Percentiles rank a stretch among this genome's conserved stretches.
phyloP scores from a whole-genome alignment of 1,140 invertebrate species.

The Rhagoletis zephyria region DNA sequence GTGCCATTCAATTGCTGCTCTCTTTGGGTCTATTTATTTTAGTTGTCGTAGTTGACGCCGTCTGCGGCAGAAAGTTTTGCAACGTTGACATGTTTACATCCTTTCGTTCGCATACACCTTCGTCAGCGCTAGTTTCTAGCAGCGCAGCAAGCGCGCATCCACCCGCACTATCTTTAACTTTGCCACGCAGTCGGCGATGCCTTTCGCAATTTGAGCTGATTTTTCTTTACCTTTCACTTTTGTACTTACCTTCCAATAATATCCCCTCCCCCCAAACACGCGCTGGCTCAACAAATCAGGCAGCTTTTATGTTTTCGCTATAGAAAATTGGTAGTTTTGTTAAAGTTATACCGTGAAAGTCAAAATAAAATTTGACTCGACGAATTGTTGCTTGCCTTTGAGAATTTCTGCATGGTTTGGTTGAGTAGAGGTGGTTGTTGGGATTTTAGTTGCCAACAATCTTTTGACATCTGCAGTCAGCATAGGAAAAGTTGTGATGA shows the following conservation, averaged over 20 bases:
- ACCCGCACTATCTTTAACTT: background rate
- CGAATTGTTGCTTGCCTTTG: conserved; percentile 22
- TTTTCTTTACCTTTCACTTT: conserved; percentile 23
- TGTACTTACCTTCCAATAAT: background rate
- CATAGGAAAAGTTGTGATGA: conserved; percentile 30
- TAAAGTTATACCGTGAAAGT: conserved; percentile 37
- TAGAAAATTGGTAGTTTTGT: conserved; percentile 40
- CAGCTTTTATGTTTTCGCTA: conserved; percentile 10
- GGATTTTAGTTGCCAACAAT: background rate
- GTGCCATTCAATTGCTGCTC: background rate
- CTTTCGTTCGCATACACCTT: background rate
- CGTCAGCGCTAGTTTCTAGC: background rate
- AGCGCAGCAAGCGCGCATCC: background rate
- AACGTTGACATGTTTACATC: conserved; percentile 46
- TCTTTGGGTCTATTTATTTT: background rate
- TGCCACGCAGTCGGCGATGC: background rate
- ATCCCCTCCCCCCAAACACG: background rate
- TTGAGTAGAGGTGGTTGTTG: background rate
- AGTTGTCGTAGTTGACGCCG: background rate
- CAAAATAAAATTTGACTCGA: conserved; percentile 41
- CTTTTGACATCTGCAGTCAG: conserved; percentile 43
- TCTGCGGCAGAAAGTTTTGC: conserved; percentile 34
- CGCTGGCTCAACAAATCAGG: background rate
- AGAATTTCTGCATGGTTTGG: background rate
- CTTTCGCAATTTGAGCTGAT: too few relatives aligned